Conservation (phyloP, 2,888 invertebrate species). For the Automeris io region DNA sequence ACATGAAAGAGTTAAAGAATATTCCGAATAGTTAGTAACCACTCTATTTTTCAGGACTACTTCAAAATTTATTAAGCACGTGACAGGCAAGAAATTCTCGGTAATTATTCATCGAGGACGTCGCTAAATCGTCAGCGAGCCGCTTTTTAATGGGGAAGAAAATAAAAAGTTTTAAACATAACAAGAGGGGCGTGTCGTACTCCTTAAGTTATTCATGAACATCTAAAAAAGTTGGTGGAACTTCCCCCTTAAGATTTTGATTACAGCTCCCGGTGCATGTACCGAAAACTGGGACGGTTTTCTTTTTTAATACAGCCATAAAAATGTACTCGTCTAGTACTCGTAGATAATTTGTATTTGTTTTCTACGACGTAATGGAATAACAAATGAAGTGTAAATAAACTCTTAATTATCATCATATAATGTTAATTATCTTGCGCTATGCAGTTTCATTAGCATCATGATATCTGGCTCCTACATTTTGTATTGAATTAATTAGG, state of each 20-base stretch:
- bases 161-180: conserved; percentile 67
- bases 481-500: no score
- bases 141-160: conserved; percentile 61
- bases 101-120: conserved; percentile 71
- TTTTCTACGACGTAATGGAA: neutral
- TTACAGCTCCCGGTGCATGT: conserved; percentile 40
- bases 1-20: no score
- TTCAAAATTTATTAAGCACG: conserved; percentile 70
- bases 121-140: conserved; percentile 61
- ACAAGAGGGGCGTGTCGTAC: conserved; percentile 61
- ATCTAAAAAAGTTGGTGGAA: conserved; percentile 42
- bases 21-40: no score
- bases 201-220: conserved; percentile 65
- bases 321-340: conserved; percentile 6
- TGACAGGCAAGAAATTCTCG: conserved; percentile 70
- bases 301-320: conserved; percentile 8
- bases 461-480: neutral
- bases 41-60: conserved; percentile 21
- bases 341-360: conserved; percentile 5
- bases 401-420: no score
- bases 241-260: conserved; percentile 47
- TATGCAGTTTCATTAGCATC: no score
- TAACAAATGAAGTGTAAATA: neutral
- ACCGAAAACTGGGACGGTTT: conserved; percentile 8
- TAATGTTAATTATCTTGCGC: no score